phyloP scores from a whole-genome alignment of 2,888 invertebrate species.

The Papilio gigon region DNA sequence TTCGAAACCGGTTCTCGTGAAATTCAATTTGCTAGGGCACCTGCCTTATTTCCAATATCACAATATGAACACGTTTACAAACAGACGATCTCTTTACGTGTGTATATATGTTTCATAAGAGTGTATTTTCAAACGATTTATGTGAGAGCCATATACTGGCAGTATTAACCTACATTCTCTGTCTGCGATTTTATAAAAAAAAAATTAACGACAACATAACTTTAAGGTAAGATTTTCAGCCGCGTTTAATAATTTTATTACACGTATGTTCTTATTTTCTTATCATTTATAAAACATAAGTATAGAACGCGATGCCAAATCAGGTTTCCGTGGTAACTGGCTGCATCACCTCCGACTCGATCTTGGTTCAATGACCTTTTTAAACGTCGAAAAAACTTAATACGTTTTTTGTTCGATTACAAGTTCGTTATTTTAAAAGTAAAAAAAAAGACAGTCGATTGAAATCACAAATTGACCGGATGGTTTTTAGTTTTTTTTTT shows the following conservation, averaged over 20 bases:
- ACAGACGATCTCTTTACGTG: conserved; percentile 6
- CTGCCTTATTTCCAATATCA: conserved; percentile 16
- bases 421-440: neutral
- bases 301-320: conserved; percentile 1
- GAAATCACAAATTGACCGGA: neutral
- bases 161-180: conserved; percentile 35
- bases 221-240: conserved; percentile 3
- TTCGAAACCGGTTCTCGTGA: conserved; percentile 18
- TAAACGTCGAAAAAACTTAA: conserved; percentile 20
- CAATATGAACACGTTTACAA: neutral
- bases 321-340: conserved; percentile 20
- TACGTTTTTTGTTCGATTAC: conserved; percentile 27
- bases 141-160: conserved; percentile 22
- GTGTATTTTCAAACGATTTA: conserved; percentile 34
- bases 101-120: conserved; percentile 21
- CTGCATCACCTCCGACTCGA: conserved; percentile 28
- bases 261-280: neutral
- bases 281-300: conserved; percentile 2
- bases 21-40: conserved; percentile 30
- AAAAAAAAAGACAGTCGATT: conserved; percentile 25
- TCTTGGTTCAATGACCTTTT: conserved; percentile 33
- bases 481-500: too few relatives aligned
- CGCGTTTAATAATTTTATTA: neutral
- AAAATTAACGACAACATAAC: conserved; percentile 1
- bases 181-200: conserved; percentile 11